A percentile compares a stretch with the other conserved stretches of the same genome.
Evolutionary conservation across 2,797 vertebrate species (phyloP).

Genomic region (Cygnus olor): DNA sequence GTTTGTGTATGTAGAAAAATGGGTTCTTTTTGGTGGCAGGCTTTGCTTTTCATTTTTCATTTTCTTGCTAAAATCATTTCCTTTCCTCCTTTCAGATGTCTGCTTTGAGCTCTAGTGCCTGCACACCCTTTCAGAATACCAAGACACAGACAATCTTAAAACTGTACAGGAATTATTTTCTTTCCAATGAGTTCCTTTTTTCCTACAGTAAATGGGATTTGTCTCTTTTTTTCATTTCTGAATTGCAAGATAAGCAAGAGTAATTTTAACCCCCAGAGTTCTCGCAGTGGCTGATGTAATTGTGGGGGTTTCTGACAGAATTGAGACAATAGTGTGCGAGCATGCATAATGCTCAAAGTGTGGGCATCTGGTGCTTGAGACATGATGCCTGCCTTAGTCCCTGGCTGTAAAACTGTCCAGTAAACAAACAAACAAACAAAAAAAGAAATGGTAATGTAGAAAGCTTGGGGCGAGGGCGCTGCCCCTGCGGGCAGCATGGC

Average conservation of each 20-base stretch:
- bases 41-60: not conserved
- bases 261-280: not conserved
- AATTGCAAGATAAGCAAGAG: not conserved
- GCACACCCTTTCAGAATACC: not conserved
- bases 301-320: not conserved
- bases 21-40: not conserved
- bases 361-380: not conserved
- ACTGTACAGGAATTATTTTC: not conserved
- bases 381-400: not conserved
- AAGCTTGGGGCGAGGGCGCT: not conserved
- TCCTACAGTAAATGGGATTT: not conserved
- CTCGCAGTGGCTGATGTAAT: not conserved
- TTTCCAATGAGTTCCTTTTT: not conserved
- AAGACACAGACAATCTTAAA: not conserved
- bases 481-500: not conserved
- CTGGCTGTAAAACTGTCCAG: not conserved
- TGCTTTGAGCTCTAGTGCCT: not conserved
- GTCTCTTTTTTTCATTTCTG: not conserved
- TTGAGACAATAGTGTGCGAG: not conserved
- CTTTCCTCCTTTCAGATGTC: not conserved
- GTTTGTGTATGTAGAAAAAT: not conserved
- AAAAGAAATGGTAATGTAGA: not conserved
- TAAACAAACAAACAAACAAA: fast-evolving
- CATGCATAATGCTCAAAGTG: not conserved
- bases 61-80: not conserved